Conservation (phyloP, 2,113 vertebrate genomes). For the Entelurus aequoreus region DNA sequence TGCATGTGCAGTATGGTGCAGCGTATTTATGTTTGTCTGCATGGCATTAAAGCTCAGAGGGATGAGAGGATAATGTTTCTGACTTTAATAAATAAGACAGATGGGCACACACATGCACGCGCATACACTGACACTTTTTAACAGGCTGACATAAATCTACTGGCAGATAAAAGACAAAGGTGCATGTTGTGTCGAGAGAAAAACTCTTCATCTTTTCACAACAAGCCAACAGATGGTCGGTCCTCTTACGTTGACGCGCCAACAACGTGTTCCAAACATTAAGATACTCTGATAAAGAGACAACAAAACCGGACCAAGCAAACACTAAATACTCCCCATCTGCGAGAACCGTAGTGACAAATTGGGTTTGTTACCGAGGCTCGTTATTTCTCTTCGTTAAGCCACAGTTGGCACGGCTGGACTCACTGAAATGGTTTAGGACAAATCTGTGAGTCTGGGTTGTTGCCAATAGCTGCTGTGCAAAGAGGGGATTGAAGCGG, state of each 20-base stretch:
- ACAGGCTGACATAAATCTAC: constrained; percentile 15
- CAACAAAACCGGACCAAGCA: constrained; percentile 7
- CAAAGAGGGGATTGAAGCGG: constrained; percentile 44
- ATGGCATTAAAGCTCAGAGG: constrained; percentile 17
- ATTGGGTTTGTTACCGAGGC: constrained; percentile 43
- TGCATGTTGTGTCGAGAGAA: constrained; percentile 15
- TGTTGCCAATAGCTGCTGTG: constrained; percentile 41
- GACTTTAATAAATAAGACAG: constrained; percentile 16
- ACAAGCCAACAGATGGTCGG: constrained; percentile 35
- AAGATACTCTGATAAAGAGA: constrained; percentile 27
- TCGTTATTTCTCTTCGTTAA: constrained; percentile 37
- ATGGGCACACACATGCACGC: constrained; percentile 10
- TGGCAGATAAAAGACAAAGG: constrained; percentile 13
- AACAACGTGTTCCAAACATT: constrained; percentile 17
- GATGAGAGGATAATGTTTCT: constrained; percentile 23
- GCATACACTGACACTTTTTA: neutral
- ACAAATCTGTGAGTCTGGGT: constrained; percentile 56
- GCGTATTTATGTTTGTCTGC: constrained; percentile 10
- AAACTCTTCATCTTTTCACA: constrained; percentile 11
- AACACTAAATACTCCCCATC: constrained; percentile 39
- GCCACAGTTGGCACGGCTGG: constrained; percentile 28
- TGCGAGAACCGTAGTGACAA: constrained; percentile 38
- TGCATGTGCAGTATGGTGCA: constrained; percentile 6
- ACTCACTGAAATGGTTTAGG: constrained; percentile 36
- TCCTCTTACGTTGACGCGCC: constrained; percentile 3